These are phyloP conservation scores for Leptinotarsa texana DNA, from an alignment of 1,140 invertebrate species.

Conservation along the genomic window DNA sequence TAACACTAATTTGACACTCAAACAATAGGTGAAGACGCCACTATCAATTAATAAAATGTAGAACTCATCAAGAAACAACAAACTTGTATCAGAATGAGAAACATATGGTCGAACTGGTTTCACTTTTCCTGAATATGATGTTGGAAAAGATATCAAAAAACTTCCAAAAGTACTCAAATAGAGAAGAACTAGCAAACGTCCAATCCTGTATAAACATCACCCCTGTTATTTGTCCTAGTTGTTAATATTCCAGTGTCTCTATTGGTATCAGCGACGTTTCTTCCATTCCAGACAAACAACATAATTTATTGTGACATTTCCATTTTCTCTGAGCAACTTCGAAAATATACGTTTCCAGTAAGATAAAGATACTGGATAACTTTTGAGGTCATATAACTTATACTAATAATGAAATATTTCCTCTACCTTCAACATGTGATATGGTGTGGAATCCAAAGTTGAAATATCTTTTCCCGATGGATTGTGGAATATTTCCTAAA, in stretches of 20 bases:
- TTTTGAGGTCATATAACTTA: slow-evolving; percentile 25
- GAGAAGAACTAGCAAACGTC: background rate
- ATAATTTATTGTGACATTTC: slow-evolving; percentile 32
- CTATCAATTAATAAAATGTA: no score
- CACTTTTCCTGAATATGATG: no score
- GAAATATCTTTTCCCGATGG: slow-evolving; percentile 17
- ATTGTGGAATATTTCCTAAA: slow-evolving; percentile 1
- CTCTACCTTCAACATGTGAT: slow-evolving; percentile 17
- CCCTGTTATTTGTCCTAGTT: slow-evolving; percentile 22
- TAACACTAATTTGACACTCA: no score
- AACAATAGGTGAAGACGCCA: no score
- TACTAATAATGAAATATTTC: slow-evolving; percentile 27
- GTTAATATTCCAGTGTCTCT: slow-evolving; percentile 23
- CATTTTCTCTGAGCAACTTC: slow-evolving; percentile 27
- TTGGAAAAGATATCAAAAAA: no score
- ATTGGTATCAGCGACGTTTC: slow-evolving; percentile 17
- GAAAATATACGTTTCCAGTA: slow-evolving; percentile 26
- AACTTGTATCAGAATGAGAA: no score
- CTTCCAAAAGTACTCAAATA: no score
- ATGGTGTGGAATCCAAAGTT: slow-evolving; percentile 12
- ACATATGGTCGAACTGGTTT: no score
- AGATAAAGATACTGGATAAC: slow-evolving; percentile 26
- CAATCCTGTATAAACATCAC: background rate
- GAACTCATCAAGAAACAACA: no score
- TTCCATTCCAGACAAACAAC: slow-evolving; percentile 26